Conservation (phyloP, 2,888 invertebrate species). For the Eupithecia centaureata region DNA sequence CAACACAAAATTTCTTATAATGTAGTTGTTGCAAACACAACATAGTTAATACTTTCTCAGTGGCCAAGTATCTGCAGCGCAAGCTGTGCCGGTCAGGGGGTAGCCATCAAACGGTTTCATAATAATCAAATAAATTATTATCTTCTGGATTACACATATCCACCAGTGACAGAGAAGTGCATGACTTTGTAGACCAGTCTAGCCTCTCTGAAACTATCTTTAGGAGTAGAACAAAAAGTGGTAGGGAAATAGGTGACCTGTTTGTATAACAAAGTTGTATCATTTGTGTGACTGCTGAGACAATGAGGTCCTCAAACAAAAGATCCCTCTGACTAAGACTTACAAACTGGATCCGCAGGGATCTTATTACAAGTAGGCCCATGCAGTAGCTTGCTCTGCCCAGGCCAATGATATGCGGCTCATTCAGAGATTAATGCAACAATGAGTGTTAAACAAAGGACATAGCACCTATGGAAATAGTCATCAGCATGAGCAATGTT, state of each 20-base stretch:
- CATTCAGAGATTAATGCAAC: background rate
- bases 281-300: background rate
- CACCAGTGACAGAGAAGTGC: background rate
- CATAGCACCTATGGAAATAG: background rate
- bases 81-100: too few species aligned
- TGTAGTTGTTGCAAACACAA: too few species aligned
- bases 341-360: background rate
- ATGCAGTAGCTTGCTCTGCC: background rate
- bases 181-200: background rate
- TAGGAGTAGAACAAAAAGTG: background rate
- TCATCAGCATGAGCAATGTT: slow-evolving; percentile 4
- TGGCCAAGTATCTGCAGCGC: too few species aligned
- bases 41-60: too few species aligned
- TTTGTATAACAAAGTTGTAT: background rate
- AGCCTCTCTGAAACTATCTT: background rate
- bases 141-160: too few species aligned
- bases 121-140: too few species aligned
- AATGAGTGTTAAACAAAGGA: background rate
- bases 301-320: slow-evolving; percentile 1
- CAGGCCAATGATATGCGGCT: background rate
- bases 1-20: too few species aligned
- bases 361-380: background rate
- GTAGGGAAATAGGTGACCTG: background rate
- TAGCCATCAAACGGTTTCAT: too few species aligned
- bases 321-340: background rate